These are phyloP conservation scores for Pharmacophagus antenor DNA, from an alignment of 2,888 invertebrate genomes.

Conservation along the genomic window DNA sequence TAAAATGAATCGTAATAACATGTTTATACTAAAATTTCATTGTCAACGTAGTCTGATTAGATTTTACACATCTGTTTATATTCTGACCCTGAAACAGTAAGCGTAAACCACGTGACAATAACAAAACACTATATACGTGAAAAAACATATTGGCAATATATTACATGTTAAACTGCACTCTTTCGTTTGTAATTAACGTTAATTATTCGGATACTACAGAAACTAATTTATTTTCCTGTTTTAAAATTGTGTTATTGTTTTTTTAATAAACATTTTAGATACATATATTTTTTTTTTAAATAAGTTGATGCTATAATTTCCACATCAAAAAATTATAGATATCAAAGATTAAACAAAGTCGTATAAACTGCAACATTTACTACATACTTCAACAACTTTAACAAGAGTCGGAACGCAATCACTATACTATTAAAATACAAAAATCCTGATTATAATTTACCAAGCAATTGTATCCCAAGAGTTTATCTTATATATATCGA, in stretches of 20 bases:
- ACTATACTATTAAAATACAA: too few relatives aligned
- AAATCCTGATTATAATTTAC: too few relatives aligned
- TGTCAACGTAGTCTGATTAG: conserved; percentile 21
- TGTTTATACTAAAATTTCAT: not conserved
- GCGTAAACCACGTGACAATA: conserved; percentile 50
- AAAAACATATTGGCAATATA: conserved; percentile 1
- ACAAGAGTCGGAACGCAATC: too few relatives aligned
- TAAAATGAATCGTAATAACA: not conserved
- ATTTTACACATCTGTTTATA: conserved; percentile 45
- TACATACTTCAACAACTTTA: too few relatives aligned
- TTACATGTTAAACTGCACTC: not conserved
- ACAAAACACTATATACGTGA: conserved; percentile 41
- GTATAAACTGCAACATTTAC: too few relatives aligned
- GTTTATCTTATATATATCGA: too few relatives aligned
- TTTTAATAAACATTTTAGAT: too few relatives aligned
- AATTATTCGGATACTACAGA: not conserved
- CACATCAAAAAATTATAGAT: too few relatives aligned
- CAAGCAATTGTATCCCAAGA: too few relatives aligned
- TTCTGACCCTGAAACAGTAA: conserved; percentile 48
- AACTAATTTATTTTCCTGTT: not conserved
- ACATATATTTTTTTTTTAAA: too few relatives aligned
- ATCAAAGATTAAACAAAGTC: too few relatives aligned
- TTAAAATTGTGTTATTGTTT: not conserved
- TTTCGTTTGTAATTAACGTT: not conserved
- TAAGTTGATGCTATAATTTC: too few relatives aligned